These are phyloP conservation scores for Protomyctophum bolini DNA, from an alignment of 2,113 vertebrate genomes.

Conservation along the genomic window DNA sequence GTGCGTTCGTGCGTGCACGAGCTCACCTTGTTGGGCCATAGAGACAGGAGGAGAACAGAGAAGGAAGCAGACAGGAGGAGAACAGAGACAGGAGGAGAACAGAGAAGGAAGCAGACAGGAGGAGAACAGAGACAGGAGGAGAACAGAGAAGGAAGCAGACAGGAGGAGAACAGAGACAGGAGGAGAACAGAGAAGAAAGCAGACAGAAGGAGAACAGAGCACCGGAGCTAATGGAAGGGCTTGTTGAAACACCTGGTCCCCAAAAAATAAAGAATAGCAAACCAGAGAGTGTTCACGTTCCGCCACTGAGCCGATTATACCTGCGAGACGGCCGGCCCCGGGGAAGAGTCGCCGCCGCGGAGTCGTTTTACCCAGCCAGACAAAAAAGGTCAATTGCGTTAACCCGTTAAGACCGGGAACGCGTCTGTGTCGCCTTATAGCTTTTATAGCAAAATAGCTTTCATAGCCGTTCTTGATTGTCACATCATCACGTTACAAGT, in stretches of 20 bases:
- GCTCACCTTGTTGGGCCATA: background rate
- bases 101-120: background rate
- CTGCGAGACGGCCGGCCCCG: background rate
- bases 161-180: too few relatives aligned
- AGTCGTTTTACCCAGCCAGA: background rate
- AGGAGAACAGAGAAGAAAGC: too few relatives aligned
- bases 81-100: too few relatives aligned
- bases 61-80: too few relatives aligned
- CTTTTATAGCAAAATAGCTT: too few relatives aligned
- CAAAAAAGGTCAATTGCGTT: background rate
- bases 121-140: background rate
- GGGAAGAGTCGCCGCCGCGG: background rate
- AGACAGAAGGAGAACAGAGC: background rate
- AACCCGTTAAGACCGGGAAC: background rate
- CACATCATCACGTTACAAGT: too few relatives aligned
- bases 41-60: too few relatives aligned
- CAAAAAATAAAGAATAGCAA: background rate
- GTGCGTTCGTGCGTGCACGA: background rate
- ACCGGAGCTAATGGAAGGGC: conserved; percentile 39
- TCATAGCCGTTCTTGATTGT: too few relatives aligned
- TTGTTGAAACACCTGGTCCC: background rate
- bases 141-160: background rate
- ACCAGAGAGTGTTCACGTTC: background rate
- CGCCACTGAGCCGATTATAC: conserved; percentile 2
- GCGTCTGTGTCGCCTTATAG: too few relatives aligned